A percentile compares a stretch with the other conserved stretches of the same genome.
These are phyloP conservation scores for Tillus elongatus DNA, from an alignment of 2,888 invertebrate species.

Conservation along the genomic window DNA sequence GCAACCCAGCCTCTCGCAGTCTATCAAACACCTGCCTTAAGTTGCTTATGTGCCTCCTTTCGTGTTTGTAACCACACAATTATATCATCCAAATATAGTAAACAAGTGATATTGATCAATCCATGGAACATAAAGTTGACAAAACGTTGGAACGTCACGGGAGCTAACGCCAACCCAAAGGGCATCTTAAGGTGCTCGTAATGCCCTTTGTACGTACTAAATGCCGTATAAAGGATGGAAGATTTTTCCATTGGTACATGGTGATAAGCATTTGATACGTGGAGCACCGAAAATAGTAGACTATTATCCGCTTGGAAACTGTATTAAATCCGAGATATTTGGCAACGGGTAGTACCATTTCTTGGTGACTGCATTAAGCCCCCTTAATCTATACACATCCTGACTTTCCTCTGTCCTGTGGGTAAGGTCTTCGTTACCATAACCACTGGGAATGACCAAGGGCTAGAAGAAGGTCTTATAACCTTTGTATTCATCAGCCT, in stretches of 20 bases:
- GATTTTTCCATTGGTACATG: conserved; percentile 19
- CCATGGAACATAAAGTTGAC: conserved; percentile 17
- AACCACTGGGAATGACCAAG: too few species aligned
- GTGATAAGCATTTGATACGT: conserved; percentile 19
- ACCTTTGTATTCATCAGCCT: too few species aligned
- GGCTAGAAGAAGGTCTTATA: too few species aligned
- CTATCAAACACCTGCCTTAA: not conserved
- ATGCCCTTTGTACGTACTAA: conserved; percentile 15
- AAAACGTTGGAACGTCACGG: not conserved
- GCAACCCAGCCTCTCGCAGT: not conserved
- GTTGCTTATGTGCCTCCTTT: not conserved
- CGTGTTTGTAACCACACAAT: not conserved
- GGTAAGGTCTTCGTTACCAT: not conserved
- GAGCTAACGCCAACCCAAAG: not conserved
- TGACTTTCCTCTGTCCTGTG: not conserved
- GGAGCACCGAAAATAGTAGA: conserved; percentile 17
- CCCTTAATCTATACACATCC: conserved; percentile 17
- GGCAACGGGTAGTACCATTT: conserved; percentile 19
- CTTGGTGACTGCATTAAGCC: conserved; percentile 18
- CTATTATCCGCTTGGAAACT: conserved; percentile 17
- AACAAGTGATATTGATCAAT: conserved; percentile 18
- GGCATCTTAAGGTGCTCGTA: conserved; percentile 15
- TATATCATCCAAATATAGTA: conserved; percentile 24
- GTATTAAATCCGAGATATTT: conserved; percentile 20
- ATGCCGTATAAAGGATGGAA: conserved; percentile 17